A percentile compares a stretch with the other conserved stretches of the same genome.
Evolutionary conservation across 37 sponge, comb jelly and placozoan species (phyloP).

Genomic region (Diacarnus erythraeanus): DNA sequence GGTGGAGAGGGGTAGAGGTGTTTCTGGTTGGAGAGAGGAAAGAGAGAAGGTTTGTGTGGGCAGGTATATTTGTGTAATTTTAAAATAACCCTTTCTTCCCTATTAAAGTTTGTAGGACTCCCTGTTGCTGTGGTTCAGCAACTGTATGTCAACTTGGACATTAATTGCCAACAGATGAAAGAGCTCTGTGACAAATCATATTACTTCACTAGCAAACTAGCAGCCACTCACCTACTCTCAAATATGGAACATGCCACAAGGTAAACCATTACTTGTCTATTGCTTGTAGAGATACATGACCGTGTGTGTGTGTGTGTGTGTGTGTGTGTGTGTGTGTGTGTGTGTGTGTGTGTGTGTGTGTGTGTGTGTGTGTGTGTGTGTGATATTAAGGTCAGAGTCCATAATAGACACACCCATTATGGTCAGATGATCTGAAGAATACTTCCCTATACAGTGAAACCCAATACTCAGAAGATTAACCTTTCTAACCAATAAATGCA

Average conservation of each 20-base stretch:
- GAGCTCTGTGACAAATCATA: slow-evolving; percentile 38
- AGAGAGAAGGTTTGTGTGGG: no score
- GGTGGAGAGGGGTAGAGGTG: slow-evolving; percentile 17
- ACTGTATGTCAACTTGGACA: slow-evolving; percentile 30
- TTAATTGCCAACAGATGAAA: slow-evolving; percentile 30
- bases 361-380: background rate
- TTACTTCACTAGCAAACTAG: slow-evolving; percentile 27
- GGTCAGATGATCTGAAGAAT: no score
- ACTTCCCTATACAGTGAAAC: no score
- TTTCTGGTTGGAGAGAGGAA: background rate
- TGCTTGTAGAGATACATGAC: background rate
- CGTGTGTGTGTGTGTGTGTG: slow-evolving; percentile 4
- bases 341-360: background rate
- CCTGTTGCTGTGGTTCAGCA: slow-evolving; percentile 74
- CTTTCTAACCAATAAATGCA: no score
- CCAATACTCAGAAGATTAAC: no score
- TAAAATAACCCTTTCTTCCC: background rate
- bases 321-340: slow-evolving; percentile 1
- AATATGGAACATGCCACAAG: slow-evolving; percentile 34
- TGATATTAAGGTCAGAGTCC: background rate
- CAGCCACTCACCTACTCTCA: slow-evolving; percentile 30
- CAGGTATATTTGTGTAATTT: no score
- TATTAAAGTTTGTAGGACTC: slow-evolving; percentile 63
- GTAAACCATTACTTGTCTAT: background rate
- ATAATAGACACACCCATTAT: no score